phyloP scores from a whole-genome alignment of 2,797 vertebrate species.

The Myoxocephalus aenaeus region DNA sequence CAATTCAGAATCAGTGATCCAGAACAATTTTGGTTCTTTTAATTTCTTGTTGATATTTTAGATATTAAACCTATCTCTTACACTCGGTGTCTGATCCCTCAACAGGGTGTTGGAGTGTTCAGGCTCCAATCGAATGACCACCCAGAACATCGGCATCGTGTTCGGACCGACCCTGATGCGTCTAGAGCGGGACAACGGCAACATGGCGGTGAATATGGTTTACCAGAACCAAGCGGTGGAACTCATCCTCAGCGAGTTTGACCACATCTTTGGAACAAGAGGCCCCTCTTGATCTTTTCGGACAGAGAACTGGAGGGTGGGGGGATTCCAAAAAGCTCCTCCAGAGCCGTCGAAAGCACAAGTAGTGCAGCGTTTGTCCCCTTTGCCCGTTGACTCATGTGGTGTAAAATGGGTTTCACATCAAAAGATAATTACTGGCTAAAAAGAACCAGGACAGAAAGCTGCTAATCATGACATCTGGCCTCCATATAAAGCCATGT shows the following conservation, averaged over 20 bases:
- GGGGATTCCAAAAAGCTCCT: constrained; percentile 19
- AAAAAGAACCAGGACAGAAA: constrained; percentile 71
- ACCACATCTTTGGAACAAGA: constrained; percentile 80
- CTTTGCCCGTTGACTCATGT: constrained; percentile 64
- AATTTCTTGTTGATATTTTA: background rate
- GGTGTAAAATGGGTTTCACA: constrained; percentile 74
- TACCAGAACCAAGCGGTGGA: constrained; percentile 94
- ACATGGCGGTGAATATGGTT: constrained; percentile 89
- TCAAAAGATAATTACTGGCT: constrained; percentile 75
- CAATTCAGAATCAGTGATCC: background rate
- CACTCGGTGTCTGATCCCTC: constrained; percentile 2
- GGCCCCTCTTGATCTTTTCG: constrained; percentile 62
- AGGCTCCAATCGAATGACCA: constrained; percentile 90
- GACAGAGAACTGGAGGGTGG: background rate
- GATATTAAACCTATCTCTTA: background rate
- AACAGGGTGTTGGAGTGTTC: constrained; percentile 88
- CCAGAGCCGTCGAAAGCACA: constrained; percentile 50
- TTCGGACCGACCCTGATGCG: constrained; percentile 94
- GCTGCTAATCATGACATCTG: constrained; percentile 80
- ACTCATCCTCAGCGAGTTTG: constrained; percentile 87
- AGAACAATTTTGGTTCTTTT: background rate
- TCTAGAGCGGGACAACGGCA: constrained; percentile 87
- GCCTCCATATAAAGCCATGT: constrained; percentile 71
- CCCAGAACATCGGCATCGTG: constrained; percentile 94
- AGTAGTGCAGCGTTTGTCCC: constrained; percentile 65